Evolutionary conservation across 2,888 invertebrate genomes (phyloP).

Genomic region (Torymus texanus): DNA sequence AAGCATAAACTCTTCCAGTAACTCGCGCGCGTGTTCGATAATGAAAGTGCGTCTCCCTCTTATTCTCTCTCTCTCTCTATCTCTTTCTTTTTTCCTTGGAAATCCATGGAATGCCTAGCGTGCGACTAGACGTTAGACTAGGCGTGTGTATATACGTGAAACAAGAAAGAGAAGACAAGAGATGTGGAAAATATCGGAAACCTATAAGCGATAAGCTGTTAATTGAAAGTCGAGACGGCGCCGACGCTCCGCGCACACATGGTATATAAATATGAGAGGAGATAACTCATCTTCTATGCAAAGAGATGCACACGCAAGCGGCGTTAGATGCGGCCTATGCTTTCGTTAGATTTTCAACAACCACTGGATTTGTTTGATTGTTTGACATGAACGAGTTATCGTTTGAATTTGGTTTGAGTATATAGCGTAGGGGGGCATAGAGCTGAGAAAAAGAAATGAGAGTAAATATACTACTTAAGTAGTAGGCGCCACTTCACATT

Average conservation of each 20-base stretch:
- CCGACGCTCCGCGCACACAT: slow-evolving; percentile 53
- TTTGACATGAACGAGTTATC: slow-evolving; percentile 31
- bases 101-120: slow-evolving; percentile 26
- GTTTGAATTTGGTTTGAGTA: slow-evolving; percentile 15
- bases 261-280: slow-evolving; percentile 60
- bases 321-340: not conserved
- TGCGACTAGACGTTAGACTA: slow-evolving; percentile 11
- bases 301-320: not conserved
- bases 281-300: slow-evolving; percentile 46
- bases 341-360: not conserved
- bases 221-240: slow-evolving; percentile 72
- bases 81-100: slow-evolving; percentile 34
- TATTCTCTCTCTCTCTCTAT: too few species aligned
- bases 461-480: not conserved
- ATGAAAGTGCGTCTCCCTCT: slow-evolving; percentile 10
- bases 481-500: slow-evolving; percentile 24
- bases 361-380: slow-evolving; percentile 12
- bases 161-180: not conserved
- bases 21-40: not conserved
- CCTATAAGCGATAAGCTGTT: slow-evolving; percentile 73
- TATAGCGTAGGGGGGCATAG: too few species aligned
- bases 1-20: slow-evolving; percentile 8
- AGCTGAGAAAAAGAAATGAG: not conserved
- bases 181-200: slow-evolving; percentile 69
- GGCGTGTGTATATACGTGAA: not conserved